Evolutionary conservation across 2,888 invertebrate species (phyloP).

Genomic region (Baronia brevicornis): DNA sequence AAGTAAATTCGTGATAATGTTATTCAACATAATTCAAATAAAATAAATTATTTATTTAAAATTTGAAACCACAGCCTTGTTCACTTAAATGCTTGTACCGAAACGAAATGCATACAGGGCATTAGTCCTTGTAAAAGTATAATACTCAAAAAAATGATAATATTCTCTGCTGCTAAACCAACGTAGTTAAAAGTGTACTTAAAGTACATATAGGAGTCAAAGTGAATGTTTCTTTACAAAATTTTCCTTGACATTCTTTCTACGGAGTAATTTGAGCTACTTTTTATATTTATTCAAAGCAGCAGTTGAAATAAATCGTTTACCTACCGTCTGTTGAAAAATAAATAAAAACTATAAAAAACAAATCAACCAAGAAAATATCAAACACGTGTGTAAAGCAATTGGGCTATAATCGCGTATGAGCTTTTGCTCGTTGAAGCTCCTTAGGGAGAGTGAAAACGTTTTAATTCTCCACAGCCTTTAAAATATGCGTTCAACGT

Average conservation of each 20-base stretch:
- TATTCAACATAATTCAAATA: no score
- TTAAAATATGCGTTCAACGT: no score
- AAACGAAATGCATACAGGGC: slow-evolving; percentile 1
- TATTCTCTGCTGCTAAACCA: slow-evolving; percentile 12
- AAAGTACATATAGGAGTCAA: slow-evolving; percentile 15
- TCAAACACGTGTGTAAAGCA: slow-evolving; percentile 54
- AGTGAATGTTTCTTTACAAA: slow-evolving; percentile 17
- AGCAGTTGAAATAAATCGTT: slow-evolving; percentile 28
- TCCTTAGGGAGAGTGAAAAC: no score
- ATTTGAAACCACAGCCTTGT: no score
- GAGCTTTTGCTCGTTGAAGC: no score
- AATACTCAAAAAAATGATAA: slow-evolving; percentile 5
- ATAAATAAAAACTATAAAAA: slow-evolving; percentile 41
- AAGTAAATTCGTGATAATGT: no score
- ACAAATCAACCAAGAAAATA: slow-evolving; percentile 59
- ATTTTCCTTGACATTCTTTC: slow-evolving; percentile 20
- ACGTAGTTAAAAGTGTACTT: no score
- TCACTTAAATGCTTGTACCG: background rate
- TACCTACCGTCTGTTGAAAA: slow-evolving; percentile 16
- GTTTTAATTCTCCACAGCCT: no score
- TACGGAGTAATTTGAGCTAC: slow-evolving; percentile 23
- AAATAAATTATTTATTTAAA: no score
- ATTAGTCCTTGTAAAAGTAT: slow-evolving; percentile 1
- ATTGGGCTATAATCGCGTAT: slow-evolving; percentile 38
- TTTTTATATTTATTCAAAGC: slow-evolving; percentile 21